Base-by-base conservation (phyloP, 2,113 vertebrate genomes). In the Pungitius pungitius region DNA sequence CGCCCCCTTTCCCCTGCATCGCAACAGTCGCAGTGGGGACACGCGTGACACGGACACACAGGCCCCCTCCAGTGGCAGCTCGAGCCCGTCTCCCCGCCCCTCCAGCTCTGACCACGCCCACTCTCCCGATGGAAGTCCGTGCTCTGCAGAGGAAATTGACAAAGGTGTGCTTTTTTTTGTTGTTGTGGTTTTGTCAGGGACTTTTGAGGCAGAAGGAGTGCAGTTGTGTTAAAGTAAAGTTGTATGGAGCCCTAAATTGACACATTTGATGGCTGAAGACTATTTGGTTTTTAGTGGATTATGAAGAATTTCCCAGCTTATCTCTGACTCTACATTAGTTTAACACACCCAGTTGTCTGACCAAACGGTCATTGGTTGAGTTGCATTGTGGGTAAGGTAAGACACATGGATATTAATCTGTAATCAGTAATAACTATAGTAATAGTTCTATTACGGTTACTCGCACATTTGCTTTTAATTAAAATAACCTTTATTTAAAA, bases 11-110 rank as follows among this genome's bases (percentile, higher is more conserved):
- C 97, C 96, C 6, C 94, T 94, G 20, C 95, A 95, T 85, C 96
- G 94, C 74, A 93, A 95, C 45, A 94, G 96, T 70, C 95, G 93
- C 35, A 82, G 89, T 0, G 86, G 91, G 43, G 90, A 92, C 75
- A 96, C 95, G 0, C 96, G 96, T 1, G 96, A 96, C 94, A 94
- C 96, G 1, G 97, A 99, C 89, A 96, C 96, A 0, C 97, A 98
- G 93, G 96, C 96, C 1, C 96, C 96, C 0, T 98, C 96, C 81
- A 96, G 87, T 89, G 95, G 95, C 30, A 89, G 93, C 61, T 96
- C 95, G 87, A 98, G 96, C 77, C 96, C 96, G 69, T 94, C 95
- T 77, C 95, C 93, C 90, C 95, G 94, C 56, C 96, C 94, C 58
- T 94, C 94, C 27, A 95, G 96, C 3, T 93, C 95, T 18, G 92